Evolutionary conservation across 2,888 invertebrate genomes (phyloP), one percentile per base, ranked within the genome.

Genomic region (Cancer borealis): DNA sequence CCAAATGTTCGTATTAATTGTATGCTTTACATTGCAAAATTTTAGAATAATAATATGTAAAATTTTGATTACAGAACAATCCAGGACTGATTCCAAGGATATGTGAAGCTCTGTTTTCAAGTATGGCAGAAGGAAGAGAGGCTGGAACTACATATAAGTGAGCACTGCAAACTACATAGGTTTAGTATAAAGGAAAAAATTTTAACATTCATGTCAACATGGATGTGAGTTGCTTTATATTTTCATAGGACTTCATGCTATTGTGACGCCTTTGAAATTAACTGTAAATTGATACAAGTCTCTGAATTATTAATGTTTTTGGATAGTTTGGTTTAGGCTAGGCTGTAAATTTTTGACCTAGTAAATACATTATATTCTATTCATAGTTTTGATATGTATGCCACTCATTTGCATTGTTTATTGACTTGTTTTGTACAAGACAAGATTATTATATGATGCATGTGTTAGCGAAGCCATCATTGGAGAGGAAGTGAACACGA

Each of bases 61-160:
- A 26, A n/a, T 49, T 46, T 91, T n/a, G 46, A 60, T 93, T 93
- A 79, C 87, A 93, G 93, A 54, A n/a, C 47, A 92, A 92, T 88
- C 93, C 92, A 96, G 98, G 98, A 1, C 97, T 98, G 73, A 98
- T 98, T 96, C 98, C 98, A 0, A 97, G 98, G 95, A 98, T 98
- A 96, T 98, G 98, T 96, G 98, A 98, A 96, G 98, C 98, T 96
- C 97, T 98, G 93, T 98, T 98, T 97, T 97, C 98, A 39, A 97
- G 98, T 87, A 98, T 98, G 97, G 98, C 98, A 26, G 97, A 98
- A 30, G 98, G 98, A 92, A 98, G 98, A 96, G 98, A 98, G 96
- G 97, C 98, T 79, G 98, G 98, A 1, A 98, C 98, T 0, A 98
- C 98, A 0, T 98, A 98, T 60, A 95, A 93, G 93, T 95, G 89